Conservation (phyloP, 2,888 invertebrate genomes). For the Melieria picta region DNA sequence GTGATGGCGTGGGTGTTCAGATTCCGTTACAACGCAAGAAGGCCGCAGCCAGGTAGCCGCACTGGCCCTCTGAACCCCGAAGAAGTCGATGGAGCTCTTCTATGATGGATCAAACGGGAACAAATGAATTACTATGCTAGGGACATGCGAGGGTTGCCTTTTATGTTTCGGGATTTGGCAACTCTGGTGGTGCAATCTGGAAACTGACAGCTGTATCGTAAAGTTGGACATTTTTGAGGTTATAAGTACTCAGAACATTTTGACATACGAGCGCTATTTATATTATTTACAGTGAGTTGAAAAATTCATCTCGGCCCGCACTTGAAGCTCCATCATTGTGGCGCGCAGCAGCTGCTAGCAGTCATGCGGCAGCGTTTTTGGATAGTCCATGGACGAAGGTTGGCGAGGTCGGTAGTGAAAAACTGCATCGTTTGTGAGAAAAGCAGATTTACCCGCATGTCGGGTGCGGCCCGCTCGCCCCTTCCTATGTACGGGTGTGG, state of each 20-base stretch:
- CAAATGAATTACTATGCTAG: too few species aligned
- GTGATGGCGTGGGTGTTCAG: too few species aligned
- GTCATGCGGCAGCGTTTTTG: slow-evolving; percentile 12
- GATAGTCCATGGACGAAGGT: slow-evolving; percentile 2
- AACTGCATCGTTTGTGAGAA: slow-evolving; percentile 15
- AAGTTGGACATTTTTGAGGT: slow-evolving; percentile 27
- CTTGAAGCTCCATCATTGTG: slow-evolving; percentile 12
- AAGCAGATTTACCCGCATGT: slow-evolving; percentile 22
- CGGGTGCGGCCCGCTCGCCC: slow-evolving; percentile 31
- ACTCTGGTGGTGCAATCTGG: too few species aligned
- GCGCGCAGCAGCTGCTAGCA: slow-evolving; percentile 24
- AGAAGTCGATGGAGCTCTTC: too few species aligned
- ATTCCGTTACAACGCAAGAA: too few species aligned
- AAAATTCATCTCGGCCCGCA: slow-evolving; percentile 35
- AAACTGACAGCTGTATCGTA: too few species aligned
- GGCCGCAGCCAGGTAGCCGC: too few species aligned
- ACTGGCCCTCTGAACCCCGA: too few species aligned
- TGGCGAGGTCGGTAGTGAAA: slow-evolving; percentile 17
- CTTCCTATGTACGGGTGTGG: slow-evolving; percentile 31
- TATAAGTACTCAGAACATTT: slow-evolving; percentile 37
- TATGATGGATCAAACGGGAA: too few species aligned
- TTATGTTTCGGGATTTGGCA: too few species aligned
- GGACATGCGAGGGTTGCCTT: too few species aligned
- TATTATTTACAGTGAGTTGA: slow-evolving; percentile 35
- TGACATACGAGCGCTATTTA: too few species aligned